Evolutionary conservation across 37 sponge, comb jelly and placozoan species (phyloP), one percentile per base, ranked within the genome.

Genomic region (Ephydatia muelleri): DNA sequence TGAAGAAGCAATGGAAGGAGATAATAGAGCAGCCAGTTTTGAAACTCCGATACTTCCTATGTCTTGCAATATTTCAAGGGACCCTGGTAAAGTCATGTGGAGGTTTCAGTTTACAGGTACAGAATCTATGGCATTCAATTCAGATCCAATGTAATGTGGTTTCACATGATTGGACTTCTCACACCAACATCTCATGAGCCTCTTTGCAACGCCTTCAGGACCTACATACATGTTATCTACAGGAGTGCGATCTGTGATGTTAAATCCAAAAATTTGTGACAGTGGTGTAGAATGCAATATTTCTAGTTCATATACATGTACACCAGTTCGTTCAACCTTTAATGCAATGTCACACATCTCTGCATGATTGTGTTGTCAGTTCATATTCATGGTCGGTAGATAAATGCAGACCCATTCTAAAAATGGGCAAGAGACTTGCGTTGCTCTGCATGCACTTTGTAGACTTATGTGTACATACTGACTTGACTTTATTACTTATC

Each of bases 181-280:
- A 47, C 23, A 48, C 81, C 81, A 80, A 25, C 9, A 34, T 34
- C 29, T 40, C 9, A 80, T 34, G 22, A 75, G 39, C 13, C 76
- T 29, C 12, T 33, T 75, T 9, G 37, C 76, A 38, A 75, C 76
- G 21, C 76, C 76, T 75, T 75, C 36, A 67, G 67, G 81, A 68
- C 66, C 81, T 33, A 34, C 11, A 67, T 80, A 70, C 81, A 80
- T 80, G 67, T 80, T 68, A 66, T 80, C 70, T 5, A 80, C 39
- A 13, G 81, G 81, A 34, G 81, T 8, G 16, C 39, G 37, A 8
- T 27, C 5, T 26, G 64, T 8, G 11, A 71, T 12, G 39, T 75
- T n/a, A n/a, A n/a, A n/a, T n/a, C n/a, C 38, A 16, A 75, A 38
- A 75, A 75, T 29, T 36, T 29, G 39, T 36, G 76, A 12, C 25